phyloP scores from a whole-genome alignment of 2,113 vertebrate species.

The Lepus europaeus region DNA sequence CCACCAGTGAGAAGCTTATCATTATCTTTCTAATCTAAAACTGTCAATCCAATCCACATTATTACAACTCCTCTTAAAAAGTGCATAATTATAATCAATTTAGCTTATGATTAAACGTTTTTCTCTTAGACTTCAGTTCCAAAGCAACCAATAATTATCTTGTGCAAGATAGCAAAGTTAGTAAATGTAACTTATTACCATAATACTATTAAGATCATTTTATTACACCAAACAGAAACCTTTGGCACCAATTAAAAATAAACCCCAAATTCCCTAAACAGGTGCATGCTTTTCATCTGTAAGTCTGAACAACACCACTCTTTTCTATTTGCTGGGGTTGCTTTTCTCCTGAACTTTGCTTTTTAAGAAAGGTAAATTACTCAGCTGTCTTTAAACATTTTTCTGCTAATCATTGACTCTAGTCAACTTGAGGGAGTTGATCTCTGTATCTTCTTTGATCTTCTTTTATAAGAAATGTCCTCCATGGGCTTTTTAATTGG shows the following conservation, averaged over 20 bases:
- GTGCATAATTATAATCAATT: slow-evolving; percentile 66
- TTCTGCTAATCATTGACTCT: neutral
- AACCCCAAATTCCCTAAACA: neutral
- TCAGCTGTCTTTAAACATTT: slow-evolving; percentile 13
- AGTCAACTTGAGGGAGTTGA: neutral
- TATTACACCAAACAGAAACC: slow-evolving; percentile 64
- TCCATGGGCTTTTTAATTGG: neutral
- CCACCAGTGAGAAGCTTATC: neutral
- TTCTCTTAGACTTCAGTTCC: slow-evolving; percentile 51
- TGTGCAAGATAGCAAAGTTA: slow-evolving; percentile 33
- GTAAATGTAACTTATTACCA: slow-evolving; percentile 64
- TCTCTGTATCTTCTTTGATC: slow-evolving; percentile 49
- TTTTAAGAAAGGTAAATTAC: slow-evolving; percentile 43
- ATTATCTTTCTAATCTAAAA: slow-evolving; percentile 35
- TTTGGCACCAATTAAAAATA: slow-evolving; percentile 57
- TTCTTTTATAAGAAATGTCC: slow-evolving; percentile 8
- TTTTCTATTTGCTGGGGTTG: neutral
- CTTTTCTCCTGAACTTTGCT: neutral
- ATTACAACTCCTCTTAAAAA: slow-evolving; percentile 50
- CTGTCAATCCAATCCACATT: slow-evolving; percentile 23
- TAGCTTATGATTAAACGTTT: slow-evolving; percentile 72
- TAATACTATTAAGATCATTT: slow-evolving; percentile 63
- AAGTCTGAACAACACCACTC: neutral
- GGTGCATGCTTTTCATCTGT: neutral
- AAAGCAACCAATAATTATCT: slow-evolving; percentile 75